Evolutionary conservation across 2,888 invertebrate genomes (phyloP), one percentile per base, ranked within the genome.

Genomic region (Parnassius smintheus): DNA sequence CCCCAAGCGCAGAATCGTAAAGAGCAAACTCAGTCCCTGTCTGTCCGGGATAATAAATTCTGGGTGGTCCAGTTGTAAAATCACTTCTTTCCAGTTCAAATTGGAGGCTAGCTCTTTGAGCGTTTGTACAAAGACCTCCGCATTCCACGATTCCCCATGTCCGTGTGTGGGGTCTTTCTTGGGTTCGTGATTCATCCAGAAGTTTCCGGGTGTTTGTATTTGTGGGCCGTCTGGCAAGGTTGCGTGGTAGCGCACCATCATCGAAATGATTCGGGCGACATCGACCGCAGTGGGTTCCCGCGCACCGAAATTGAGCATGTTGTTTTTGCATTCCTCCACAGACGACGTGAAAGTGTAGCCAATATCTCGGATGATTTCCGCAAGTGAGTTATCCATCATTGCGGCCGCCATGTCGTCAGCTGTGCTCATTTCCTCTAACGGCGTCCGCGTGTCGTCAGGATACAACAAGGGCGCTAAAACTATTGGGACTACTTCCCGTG

Each of bases 101-200:
- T 94, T 96, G 1, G 97, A 95, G 69, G 96, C 96, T 69, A 97
- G 91, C 81, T 98, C 98, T 82, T 97, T 97, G 41, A 98, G 88
- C n/a, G 97, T 95, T 81, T 97, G 96, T 50, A 98, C 96, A 80
- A 99, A 98, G 61, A 98, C 94, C 78, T 99, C 98, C 11, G 97
- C 94, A 83, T 98, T 98, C 99, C 99, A 99, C 3, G 96, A 93
- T 80, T 94, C 81, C 85, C 93, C 76, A 76, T 85, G 81, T 57
- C 79, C 77, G 63, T 82, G 85, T 54, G 91, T 80, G 0, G 82
- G 72, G 51, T 94, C 93, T 66, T 94, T 93, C 70, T 93, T 92
- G n/a, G 86, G 78, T 63, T 92, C 90, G 9, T 93, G 91, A 50
- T 86, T 92, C 81, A 88, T 84, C 93, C 95, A 95, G 78, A 94